Evolutionary conservation across 2,113 vertebrate species (phyloP).

Genomic region (Oreochromis aureus): DNA sequence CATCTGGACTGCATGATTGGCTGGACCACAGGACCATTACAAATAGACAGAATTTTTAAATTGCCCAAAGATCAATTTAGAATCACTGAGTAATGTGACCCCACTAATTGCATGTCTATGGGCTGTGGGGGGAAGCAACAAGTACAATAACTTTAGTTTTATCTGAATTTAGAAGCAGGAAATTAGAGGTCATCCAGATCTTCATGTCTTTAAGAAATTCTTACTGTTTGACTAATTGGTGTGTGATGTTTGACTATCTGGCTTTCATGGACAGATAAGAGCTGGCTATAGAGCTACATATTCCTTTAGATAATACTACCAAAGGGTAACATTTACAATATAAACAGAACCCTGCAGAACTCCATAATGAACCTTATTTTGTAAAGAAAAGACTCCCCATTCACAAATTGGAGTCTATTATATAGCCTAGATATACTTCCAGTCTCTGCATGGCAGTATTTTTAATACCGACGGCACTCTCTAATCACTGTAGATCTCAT

Average conservation of each 20-base stretch:
- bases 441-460: neutral
- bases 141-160: too few relatives aligned
- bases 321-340: too few relatives aligned
- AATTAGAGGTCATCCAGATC: neutral
- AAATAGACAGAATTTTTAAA: neutral
- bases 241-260: neutral
- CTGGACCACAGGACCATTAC: neutral
- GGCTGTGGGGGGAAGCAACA: too few relatives aligned
- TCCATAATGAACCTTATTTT: neutral
- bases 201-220: neutral
- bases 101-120: neutral
- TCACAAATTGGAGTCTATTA: neutral
- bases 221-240: neutral
- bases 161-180: neutral
- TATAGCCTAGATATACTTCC: neutral
- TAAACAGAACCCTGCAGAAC: neutral
- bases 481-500: neutral
- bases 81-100: neutral
- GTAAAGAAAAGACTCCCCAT: neutral
- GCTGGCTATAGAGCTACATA: too few relatives aligned
- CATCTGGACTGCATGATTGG: neutral
- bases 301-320: too few relatives aligned
- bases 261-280: neutral
- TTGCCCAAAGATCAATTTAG: neutral
- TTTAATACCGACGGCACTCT: neutral